These are phyloP conservation scores for Ptychadena robeensis DNA, from an alignment of 2,797 vertebrate genomes.

Conservation along the genomic window DNA sequence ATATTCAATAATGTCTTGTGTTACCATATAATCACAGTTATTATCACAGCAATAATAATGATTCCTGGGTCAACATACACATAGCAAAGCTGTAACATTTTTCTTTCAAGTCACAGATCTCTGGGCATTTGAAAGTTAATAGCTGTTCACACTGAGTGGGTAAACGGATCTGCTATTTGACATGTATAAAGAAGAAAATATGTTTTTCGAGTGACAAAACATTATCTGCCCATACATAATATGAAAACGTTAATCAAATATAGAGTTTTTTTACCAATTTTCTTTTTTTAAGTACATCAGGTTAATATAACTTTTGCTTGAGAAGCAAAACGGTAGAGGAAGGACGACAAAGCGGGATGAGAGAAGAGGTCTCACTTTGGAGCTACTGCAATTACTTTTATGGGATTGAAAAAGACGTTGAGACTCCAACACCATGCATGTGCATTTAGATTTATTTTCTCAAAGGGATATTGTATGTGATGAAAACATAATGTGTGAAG, in stretches of 20 bases:
- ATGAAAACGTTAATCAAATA: neutral
- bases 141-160: neutral
- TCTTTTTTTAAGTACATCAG: neutral
- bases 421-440: constrained; percentile 53
- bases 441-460: constrained; percentile 60
- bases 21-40: neutral
- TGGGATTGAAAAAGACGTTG: constrained; percentile 43
- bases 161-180: neutral
- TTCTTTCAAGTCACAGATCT: neutral
- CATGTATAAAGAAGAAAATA: neutral
- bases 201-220: neutral
- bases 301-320: neutral
- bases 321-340: neutral
- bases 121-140: neutral
- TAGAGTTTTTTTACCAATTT: neutral
- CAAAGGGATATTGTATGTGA: constrained; percentile 58
- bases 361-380: constrained; percentile 37
- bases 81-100: neutral
- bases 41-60: neutral
- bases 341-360: neutral
- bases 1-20: neutral
- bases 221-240: neutral
- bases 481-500: constrained; percentile 59
- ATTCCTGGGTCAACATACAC: neutral
- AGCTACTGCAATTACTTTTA: constrained; percentile 63